Base-by-base conservation (phyloP, 2,113 vertebrate genomes). In the Microcebus griseorufus region DNA sequence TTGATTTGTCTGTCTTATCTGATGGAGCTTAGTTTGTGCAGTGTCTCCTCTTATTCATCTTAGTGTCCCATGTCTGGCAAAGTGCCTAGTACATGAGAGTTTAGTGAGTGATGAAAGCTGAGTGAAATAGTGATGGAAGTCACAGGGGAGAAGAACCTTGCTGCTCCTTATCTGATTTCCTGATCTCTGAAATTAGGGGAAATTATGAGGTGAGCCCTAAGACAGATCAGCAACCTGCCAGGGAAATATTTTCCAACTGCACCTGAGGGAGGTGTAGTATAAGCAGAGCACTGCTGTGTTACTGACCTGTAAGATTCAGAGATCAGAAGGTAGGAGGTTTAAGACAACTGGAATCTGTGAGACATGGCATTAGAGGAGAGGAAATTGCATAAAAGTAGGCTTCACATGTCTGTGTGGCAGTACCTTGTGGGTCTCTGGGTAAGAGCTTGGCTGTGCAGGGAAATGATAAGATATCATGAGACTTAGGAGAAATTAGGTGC, bases 51-150 rank as follows among this genome's bases (percentile, higher is more conserved):
- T 39, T n/a, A 17, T 8, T 51, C 2, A n/a, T 27, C 67, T 23
- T 53, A 1, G 0, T 76, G 67, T 45, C 58, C 16, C 8, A 34
- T 10, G 13, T 78, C 83, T 9, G 39, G 17, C 84, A 23, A 17
- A 23, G 48, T 12, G 0, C 34, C 60, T 18, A 4, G 4, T 17
- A 1, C 9, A 3, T 10, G 12, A 53, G 29, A 37, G 3, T n/a
- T 53, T 45, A 25, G 20, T 11, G 17, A 73, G 9, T 58, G 34
- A 37, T 39, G 34, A 72, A 2, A 22, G 13, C 64, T 62, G 64
- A n/a, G 25, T 51, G 34, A 78, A 42, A n/a, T 2, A 2, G 51
- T 42, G 29, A 70, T 32, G 12, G 39, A 6, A 12, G 2, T 55
- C 55, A 48, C n/a, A 62, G 9, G 64, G 16, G 12, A 88, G 80